Evolutionary conservation across 2,797 vertebrate genomes (phyloP).

Genomic region (Pipistrellus kuhlii): DNA sequence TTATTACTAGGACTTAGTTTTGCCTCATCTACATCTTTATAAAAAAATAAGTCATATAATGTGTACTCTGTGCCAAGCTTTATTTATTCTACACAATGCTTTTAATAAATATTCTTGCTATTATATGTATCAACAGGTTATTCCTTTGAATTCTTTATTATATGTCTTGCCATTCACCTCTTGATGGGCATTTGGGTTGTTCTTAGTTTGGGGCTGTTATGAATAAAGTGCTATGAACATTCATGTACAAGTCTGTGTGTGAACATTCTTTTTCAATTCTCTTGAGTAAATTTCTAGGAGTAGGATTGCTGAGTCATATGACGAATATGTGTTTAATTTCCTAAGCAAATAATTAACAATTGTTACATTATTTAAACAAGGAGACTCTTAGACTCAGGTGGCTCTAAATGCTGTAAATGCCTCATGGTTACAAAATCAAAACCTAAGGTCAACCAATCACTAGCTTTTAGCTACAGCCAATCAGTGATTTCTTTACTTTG

Average conservation of each 20-base stretch:
- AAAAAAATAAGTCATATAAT: not conserved
- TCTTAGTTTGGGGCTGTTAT: not conserved
- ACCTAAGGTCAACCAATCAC: not conserved
- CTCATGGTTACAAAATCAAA: not conserved
- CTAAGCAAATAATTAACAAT: constrained; percentile 9
- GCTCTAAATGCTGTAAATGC: not conserved
- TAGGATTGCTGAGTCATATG: not conserved
- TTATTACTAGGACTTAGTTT: not conserved
- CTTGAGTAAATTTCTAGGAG: not conserved
- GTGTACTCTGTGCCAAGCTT: not conserved
- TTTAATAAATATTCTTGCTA: not conserved
- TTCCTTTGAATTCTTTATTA: not conserved
- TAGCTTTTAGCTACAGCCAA: not conserved
- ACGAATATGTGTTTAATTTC: not conserved
- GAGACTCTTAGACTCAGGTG: not conserved
- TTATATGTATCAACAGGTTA: not conserved
- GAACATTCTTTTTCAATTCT: not conserved
- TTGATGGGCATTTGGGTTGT: not conserved
- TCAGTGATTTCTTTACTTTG: not conserved
- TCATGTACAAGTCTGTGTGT: not conserved
- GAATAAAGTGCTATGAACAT: not conserved
- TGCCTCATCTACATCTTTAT: not conserved
- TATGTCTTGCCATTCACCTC: not conserved
- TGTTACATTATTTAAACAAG: not conserved
- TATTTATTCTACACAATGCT: not conserved